Conservation (phyloP, 2,797 vertebrate species). For the Ctenopoma multispine region DNA sequence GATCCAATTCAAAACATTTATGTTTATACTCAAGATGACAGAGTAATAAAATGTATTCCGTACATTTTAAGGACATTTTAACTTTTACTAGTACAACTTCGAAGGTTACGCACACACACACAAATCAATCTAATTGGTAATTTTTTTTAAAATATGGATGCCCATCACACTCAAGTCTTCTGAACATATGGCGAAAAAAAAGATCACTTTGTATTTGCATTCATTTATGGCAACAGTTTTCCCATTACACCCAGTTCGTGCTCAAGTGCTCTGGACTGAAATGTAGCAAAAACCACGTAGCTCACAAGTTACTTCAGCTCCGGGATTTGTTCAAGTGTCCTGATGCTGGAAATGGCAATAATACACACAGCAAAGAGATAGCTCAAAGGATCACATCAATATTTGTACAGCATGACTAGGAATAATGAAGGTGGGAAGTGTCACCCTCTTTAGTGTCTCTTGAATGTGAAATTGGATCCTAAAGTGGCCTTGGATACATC, state of each 20-base stretch:
- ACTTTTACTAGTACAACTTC: neutral
- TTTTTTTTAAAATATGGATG: slow-evolving; percentile 51
- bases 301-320: slow-evolving; percentile 85
- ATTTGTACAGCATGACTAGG: slow-evolving; percentile 99
- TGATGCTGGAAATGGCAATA: slow-evolving; percentile 88
- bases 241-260: slow-evolving; percentile 80
- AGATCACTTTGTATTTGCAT: slow-evolving; percentile 83
- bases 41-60: neutral
- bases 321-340: slow-evolving; percentile 91
- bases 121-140: slow-evolving; percentile 63
- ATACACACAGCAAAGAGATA: slow-evolving; percentile 89
- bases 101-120: neutral
- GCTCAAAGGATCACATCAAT: slow-evolving; percentile 97
- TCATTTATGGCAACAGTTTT: slow-evolving; percentile 75
- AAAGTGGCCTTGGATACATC: slow-evolving; percentile 85
- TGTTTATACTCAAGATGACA: neutral
- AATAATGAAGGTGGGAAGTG: slow-evolving; percentile 95
- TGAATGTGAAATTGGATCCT: slow-evolving; percentile 90
- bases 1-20: too few species aligned
- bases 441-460: slow-evolving; percentile 88
- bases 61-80: neutral
- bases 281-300: slow-evolving; percentile 84
- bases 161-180: slow-evolving; percentile 44
- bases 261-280: slow-evolving; percentile 83
- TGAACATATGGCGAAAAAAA: slow-evolving; percentile 73